Conservation (phyloP, 2,888 invertebrate genomes). For the Scaptomyza caliginosa region DNA sequence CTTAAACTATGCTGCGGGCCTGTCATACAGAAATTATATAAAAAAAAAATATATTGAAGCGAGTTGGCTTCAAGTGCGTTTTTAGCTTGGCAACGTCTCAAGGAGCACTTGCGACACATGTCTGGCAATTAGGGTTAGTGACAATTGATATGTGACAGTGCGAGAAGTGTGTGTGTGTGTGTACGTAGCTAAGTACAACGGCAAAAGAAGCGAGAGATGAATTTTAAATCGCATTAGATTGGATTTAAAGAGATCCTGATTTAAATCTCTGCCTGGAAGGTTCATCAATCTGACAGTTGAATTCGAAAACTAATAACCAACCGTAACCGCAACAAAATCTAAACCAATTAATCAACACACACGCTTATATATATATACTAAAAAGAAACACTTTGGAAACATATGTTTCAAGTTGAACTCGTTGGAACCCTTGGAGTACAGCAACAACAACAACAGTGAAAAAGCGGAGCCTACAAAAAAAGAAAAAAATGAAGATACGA, state of each 20-base stretch:
- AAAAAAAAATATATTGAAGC: conserved; percentile 38
- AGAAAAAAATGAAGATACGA: conserved; percentile 34
- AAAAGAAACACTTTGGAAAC: conserved; percentile 46
- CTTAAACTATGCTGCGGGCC: conserved; percentile 54
- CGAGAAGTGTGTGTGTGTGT: conserved; percentile 3
- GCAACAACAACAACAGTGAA: conserved; percentile 8
- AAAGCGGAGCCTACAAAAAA: conserved; percentile 5
- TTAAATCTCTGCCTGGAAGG: conserved; percentile 26
- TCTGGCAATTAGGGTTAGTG: conserved; percentile 47
- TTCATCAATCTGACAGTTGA: conserved; percentile 37
- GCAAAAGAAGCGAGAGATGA: conserved; percentile 9
- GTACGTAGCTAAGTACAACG: background rate
- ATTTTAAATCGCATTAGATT: too few species aligned
- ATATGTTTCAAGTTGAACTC: conserved; percentile 63
- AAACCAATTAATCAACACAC: conserved; percentile 71
- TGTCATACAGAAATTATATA: conserved; percentile 27
- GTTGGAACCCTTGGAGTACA: conserved; percentile 33
- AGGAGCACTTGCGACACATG: conserved; percentile 52
- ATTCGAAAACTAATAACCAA: conserved; percentile 27
- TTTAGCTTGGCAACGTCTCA: conserved; percentile 27
- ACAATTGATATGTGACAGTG: conserved; percentile 61
- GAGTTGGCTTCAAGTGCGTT: conserved; percentile 35
- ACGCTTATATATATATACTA: conserved; percentile 1
- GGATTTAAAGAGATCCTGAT: too few species aligned
- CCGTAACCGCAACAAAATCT: conserved; percentile 60